Evolutionary conservation across 2,113 vertebrate genomes (phyloP).

Genomic region (Recurvirostra avosetta): DNA sequence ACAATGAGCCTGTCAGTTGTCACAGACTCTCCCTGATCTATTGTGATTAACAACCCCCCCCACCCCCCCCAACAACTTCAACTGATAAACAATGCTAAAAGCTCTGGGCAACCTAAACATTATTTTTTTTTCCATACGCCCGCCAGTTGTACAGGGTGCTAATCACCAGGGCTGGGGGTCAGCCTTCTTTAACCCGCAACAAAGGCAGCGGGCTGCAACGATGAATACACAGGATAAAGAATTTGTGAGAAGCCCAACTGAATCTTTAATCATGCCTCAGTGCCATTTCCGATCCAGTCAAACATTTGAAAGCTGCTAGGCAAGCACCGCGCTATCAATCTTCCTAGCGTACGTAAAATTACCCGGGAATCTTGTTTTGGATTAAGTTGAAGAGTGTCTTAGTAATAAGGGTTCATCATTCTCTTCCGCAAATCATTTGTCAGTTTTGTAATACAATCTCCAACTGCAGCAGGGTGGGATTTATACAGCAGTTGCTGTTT

Average conservation of each 20-base stretch:
- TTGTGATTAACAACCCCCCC: not conserved
- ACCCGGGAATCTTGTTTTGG: conserved; percentile 72
- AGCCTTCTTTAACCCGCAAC: conserved; percentile 71
- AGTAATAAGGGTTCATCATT: conserved; percentile 73
- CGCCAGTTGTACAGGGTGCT: not conserved
- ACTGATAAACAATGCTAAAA: conserved; percentile 26
- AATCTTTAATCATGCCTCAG: conserved; percentile 58
- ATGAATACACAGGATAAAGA: conserved; percentile 53
- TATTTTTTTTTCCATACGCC: not conserved
- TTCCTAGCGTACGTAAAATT: conserved; percentile 59
- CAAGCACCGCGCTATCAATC: conserved; percentile 62
- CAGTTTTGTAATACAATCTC: conserved; percentile 57
- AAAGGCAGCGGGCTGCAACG: conserved; percentile 62
- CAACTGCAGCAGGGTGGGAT: conserved; percentile 50
- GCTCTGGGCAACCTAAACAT: not conserved
- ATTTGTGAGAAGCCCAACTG: conserved; percentile 59
- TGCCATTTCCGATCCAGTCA: conserved; percentile 63
- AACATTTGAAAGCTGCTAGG: conserved; percentile 69
- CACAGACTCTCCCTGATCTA: conserved; percentile 27
- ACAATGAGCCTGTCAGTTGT: conserved; percentile 46
- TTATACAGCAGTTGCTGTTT: conserved; percentile 49
- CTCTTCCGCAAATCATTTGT: conserved; percentile 72
- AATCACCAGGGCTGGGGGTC: conserved; percentile 42
- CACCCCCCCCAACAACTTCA: not conserved
- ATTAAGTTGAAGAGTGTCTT: conserved; percentile 73